Percentiles rank a stretch among this genome's conserved stretches.
These are phyloP conservation scores for Pan troglodytes DNA, from an alignment of 2,113 vertebrate genomes.

Conservation along the genomic window DNA sequence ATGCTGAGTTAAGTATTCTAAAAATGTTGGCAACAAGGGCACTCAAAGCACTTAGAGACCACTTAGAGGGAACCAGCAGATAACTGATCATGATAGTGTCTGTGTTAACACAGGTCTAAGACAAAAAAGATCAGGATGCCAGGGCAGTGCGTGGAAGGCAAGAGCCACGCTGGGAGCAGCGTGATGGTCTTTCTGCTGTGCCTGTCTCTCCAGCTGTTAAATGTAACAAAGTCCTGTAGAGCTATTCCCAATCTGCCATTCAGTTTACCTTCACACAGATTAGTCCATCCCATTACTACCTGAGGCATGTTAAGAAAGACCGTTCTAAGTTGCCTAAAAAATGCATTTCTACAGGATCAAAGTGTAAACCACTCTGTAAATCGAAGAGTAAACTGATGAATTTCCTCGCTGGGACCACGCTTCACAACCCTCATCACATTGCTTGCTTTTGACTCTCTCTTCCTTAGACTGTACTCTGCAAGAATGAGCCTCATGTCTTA, in stretches of 20 bases:
- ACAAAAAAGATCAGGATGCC: background rate
- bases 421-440: no score
- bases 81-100: background rate
- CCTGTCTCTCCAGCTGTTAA: background rate
- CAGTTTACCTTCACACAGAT: background rate
- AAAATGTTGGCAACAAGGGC: background rate
- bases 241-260: background rate
- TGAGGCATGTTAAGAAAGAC: background rate
- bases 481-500: background rate
- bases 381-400: background rate
- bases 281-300: background rate
- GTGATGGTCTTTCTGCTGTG: background rate
- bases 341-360: background rate
- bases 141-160: background rate
- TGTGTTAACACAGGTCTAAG: no score
- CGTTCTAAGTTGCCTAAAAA: background rate
- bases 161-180: background rate
- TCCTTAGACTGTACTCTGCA: background rate
- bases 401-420: rapidly evolving
- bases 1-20: background rate
- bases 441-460: background rate
- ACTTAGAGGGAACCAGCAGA: background rate
- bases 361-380: background rate
- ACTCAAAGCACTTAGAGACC: background rate
- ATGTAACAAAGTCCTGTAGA: background rate